Base-by-base conservation (phyloP, 35 echinoderm and acorn worm species). In the Lytechinus pictus region DNA sequence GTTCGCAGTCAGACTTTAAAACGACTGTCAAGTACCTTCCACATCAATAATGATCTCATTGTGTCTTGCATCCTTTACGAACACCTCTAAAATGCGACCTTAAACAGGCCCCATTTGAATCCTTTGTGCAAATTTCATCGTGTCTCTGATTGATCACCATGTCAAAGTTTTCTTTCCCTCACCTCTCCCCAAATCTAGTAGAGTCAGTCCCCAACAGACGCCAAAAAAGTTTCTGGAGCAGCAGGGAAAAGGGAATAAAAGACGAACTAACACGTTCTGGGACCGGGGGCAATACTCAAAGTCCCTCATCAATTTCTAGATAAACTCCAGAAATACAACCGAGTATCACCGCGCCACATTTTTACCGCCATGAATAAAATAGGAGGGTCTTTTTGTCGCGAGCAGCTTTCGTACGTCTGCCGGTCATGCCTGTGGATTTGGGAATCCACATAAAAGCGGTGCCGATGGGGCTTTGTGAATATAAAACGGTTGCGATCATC, bases 311-410 rank as follows among this genome's bases (percentile, higher is more conserved):
- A 79, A 79, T 79, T 79, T 79, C 66, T 24, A 79, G 66, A 79
- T 79, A 79, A 79, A 79, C 66, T 79, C 66, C 19, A 79, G 66
- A 24, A 79, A 79, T 79, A 79, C 7, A 79, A 24, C 21, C 12
- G 66, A 24, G 66, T 24, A 24, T 79, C 66, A 79, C n/a, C n/a
- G n/a, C 12, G 21, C 66, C 66, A 5, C 66, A 12, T 79, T 79
- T n/a, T 79, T 79, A 5, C 66, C 66, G 66, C 66, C 66, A 79
- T 79, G 66, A 79, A 79, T 79, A 79, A 79, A 79, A 79, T n/a
- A 79, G 66, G 12, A 79, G 66, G 21, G 66, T 8, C 66, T 79
- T 24, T 79, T 24, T 1, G 66, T 79, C 16, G 66, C 66, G 19
- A 79, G 66, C 66, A 79, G 66, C 24, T 72, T 57, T 72, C 0